Percentiles rank a stretch among this genome's conserved stretches.
Conservation (phyloP, 1,140 invertebrate species). For the Palaemon carinicauda region DNA sequence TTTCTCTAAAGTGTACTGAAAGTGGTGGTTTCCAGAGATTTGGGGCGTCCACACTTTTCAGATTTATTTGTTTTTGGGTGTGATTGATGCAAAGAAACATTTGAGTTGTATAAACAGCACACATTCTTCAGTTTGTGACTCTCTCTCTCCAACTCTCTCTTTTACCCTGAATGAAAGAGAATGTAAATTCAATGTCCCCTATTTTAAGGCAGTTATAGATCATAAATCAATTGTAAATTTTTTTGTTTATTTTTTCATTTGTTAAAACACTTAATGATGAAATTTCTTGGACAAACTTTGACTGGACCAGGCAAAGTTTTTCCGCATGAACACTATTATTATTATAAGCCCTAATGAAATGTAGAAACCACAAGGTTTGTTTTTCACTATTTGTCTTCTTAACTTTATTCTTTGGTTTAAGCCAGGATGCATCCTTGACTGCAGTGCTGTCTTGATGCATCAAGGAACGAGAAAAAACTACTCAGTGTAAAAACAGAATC, state of each 20-base stretch:
- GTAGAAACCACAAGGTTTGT: neutral
- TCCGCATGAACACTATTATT: neutral
- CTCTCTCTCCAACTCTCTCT: neutral
- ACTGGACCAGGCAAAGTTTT: constrained; percentile 1
- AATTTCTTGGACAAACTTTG: neutral
- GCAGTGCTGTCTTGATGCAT: neutral
- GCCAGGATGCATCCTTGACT: neutral
- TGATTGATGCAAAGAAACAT: too few species aligned
- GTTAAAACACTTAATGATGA: neutral
- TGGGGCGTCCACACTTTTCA: too few species aligned
- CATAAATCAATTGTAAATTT: neutral
- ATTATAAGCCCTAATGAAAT: neutral
- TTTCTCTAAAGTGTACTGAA: too few species aligned
- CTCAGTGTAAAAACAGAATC: neutral
- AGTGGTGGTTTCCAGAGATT: too few species aligned
- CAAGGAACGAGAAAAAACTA: neutral
- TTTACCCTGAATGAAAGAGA: neutral
- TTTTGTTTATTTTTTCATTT: neutral
- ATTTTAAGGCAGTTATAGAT: neutral
- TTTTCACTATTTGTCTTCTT: neutral
- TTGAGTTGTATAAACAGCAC: neutral
- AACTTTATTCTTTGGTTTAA: neutral
- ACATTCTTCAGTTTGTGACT: neutral
- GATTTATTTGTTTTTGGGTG: too few species aligned
- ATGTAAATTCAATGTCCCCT: neutral